Evolutionary conservation across 2,888 invertebrate genomes (phyloP).

Genomic region (Orthosia incerta): DNA sequence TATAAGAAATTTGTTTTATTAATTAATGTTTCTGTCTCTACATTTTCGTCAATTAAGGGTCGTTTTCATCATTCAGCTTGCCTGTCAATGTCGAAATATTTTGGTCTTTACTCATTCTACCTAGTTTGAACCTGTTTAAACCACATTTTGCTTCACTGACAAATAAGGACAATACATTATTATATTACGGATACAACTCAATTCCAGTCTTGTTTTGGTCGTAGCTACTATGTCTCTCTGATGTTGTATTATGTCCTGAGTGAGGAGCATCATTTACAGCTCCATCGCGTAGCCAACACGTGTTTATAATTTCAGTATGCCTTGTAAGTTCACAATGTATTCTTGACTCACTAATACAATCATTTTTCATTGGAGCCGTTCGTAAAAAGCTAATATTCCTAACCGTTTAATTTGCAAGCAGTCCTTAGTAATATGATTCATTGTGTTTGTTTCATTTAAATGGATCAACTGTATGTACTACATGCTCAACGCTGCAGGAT

Average conservation of each 20-base stretch:
- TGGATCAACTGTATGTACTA: conserved; percentile 54
- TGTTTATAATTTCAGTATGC: conserved; percentile 42
- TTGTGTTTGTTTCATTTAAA: conserved; percentile 63
- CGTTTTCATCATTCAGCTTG: conserved; percentile 8
- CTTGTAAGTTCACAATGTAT: conserved; percentile 43
- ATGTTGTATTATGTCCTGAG: conserved; percentile 27
- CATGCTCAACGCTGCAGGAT: conserved; percentile 12
- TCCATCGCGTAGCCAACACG: conserved; percentile 45
- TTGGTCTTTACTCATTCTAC: conserved; percentile 19
- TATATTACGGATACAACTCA: conserved; percentile 63
- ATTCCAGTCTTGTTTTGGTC: conserved; percentile 54
- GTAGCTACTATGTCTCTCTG: conserved; percentile 29
- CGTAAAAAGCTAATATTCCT: conserved; percentile 56
- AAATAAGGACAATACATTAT: conserved; percentile 69
- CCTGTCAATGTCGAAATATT: conserved; percentile 28
- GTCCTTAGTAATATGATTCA: conserved; percentile 55
- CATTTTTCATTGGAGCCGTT: conserved; percentile 26
- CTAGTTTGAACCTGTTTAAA: conserved; percentile 52
- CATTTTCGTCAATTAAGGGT: background rate
- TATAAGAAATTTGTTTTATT: conserved; percentile 30
- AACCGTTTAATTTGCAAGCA: conserved; percentile 60
- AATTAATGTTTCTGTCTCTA: background rate
- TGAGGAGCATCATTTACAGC: conserved; percentile 34
- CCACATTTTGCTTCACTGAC: conserved; percentile 54
- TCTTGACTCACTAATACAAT: conserved; percentile 34